Percentiles rank a stretch among this genome's conserved stretches.
Conservation (phyloP, 2,888 invertebrate genomes). For the Mycalesis mineus region DNA sequence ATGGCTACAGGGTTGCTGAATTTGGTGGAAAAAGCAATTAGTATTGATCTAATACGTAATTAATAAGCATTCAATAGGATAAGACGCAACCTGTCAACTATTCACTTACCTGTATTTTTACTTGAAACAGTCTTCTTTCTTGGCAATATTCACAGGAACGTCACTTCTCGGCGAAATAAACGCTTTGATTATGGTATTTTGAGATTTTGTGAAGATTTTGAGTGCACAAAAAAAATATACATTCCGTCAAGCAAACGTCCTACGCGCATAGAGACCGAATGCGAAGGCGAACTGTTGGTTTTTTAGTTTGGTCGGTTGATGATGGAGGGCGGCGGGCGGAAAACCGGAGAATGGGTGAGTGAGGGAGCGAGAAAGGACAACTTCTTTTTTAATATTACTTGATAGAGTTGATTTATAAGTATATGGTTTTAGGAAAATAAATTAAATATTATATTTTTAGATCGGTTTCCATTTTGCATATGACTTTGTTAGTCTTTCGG, state of each 20-base stretch:
- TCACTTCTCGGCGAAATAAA: slow-evolving; percentile 59
- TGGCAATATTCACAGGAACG: slow-evolving; percentile 64
- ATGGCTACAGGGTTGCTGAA: slow-evolving; percentile 31
- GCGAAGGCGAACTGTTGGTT: slow-evolving; percentile 79
- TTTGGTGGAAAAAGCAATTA: slow-evolving; percentile 45
- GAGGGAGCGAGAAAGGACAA: slow-evolving; percentile 58
- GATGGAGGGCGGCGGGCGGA: slow-evolving; percentile 53
- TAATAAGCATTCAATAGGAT: slow-evolving; percentile 59
- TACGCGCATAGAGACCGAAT: slow-evolving; percentile 75
- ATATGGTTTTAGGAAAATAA: neutral
- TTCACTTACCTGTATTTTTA: slow-evolving; percentile 72
- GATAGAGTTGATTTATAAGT: slow-evolving; percentile 15
- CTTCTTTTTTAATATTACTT: slow-evolving; percentile 39
- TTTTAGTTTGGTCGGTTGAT: slow-evolving; percentile 55
- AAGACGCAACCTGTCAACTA: slow-evolving; percentile 76
- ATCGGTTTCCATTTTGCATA: neutral
- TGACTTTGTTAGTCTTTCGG: slow-evolving; percentile 16
- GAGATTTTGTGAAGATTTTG: slow-evolving; percentile 70
- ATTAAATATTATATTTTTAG: slow-evolving; percentile 19
- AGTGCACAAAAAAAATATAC: slow-evolving; percentile 74
- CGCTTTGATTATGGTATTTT: slow-evolving; percentile 71
- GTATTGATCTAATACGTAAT: slow-evolving; percentile 44
- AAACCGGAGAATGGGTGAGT: slow-evolving; percentile 67
- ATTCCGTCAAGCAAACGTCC: slow-evolving; percentile 72
- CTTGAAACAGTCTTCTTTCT: slow-evolving; percentile 59